These are phyloP conservation scores for Ammospiza nelsoni DNA, from an alignment of 2,113 vertebrate species.

Conservation along the genomic window DNA sequence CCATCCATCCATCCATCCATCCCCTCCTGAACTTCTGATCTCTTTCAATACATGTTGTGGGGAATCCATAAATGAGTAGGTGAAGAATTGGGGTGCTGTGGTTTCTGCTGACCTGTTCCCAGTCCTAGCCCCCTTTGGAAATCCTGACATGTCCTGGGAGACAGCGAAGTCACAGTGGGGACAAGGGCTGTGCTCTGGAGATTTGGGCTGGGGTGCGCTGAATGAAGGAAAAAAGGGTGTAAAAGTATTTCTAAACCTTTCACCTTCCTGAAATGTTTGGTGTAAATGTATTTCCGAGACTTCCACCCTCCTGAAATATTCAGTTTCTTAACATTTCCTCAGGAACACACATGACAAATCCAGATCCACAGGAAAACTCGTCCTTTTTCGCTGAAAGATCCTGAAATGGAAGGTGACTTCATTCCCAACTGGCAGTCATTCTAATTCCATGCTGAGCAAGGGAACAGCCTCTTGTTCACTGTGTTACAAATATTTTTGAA, in stretches of 20 bases:
- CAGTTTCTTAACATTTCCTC: not conserved
- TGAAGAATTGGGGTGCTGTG: not conserved
- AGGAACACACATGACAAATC: not conserved
- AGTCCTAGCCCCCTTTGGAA: not conserved
- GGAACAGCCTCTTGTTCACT: not conserved
- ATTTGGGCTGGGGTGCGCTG: not conserved
- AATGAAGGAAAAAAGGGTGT: accelerated
- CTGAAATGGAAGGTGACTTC: conserved; percentile 56
- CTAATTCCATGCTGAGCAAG: conserved; percentile 16
- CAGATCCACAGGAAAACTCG: not conserved
- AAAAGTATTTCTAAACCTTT: not conserved
- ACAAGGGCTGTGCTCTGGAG: not conserved
- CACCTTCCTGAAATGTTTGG: not conserved
- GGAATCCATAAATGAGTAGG: not conserved
- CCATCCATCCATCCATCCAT: accelerated
- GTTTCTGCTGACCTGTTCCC: not conserved
- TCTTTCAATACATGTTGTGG: not conserved
- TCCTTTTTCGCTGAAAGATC: not conserved
- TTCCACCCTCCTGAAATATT: not conserved
- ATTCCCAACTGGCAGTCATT: not conserved
- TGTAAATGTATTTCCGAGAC: not conserved
- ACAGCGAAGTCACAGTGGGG: not conserved
- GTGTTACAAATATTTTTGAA: not conserved
- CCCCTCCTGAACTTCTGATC: not conserved
- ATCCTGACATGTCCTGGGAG: not conserved